Evolutionary conservation across 2,888 invertebrate species (phyloP).

Genomic region (Belgica antarctica): DNA sequence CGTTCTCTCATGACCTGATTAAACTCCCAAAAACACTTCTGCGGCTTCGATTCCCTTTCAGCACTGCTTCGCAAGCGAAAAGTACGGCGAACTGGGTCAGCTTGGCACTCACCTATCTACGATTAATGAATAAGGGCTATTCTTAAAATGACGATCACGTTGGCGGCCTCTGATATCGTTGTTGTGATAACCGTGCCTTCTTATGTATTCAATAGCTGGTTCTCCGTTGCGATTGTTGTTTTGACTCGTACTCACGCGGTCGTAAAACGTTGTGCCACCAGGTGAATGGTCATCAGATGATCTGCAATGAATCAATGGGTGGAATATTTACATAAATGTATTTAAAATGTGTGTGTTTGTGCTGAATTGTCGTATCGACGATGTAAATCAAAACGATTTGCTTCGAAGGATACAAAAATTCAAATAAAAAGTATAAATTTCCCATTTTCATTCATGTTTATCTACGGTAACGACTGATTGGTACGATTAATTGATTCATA

Average conservation of each 20-base stretch:
- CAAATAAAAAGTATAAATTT: too few species aligned
- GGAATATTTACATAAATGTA: slow-evolving; percentile 29
- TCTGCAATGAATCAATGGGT: slow-evolving; percentile 50
- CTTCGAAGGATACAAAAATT: too few species aligned
- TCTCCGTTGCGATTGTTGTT: slow-evolving; percentile 31
- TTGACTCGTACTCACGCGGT: slow-evolving; percentile 50
- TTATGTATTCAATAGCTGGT: slow-evolving; percentile 25
- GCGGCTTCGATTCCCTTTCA: too few species aligned
- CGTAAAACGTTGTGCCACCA: slow-evolving; percentile 54
- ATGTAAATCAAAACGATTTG: too few species aligned
- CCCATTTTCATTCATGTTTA: too few species aligned
- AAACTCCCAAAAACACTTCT: too few species aligned
- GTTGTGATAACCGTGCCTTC: slow-evolving; percentile 48
- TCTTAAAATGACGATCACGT: slow-evolving; percentile 55
- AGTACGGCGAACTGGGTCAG: neutral
- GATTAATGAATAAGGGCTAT: slow-evolving; percentile 55
- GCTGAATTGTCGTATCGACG: too few species aligned
- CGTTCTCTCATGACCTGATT: too few species aligned
- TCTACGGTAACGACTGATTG: too few species aligned
- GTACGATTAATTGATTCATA: too few species aligned
- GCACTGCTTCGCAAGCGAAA: too few species aligned
- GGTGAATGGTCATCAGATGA: slow-evolving; percentile 56
- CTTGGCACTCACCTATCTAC: slow-evolving; percentile 51
- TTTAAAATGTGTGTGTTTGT: too few species aligned
- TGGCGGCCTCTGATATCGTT: slow-evolving; percentile 53